These are phyloP conservation scores for Hippopotamyrus pictus DNA, from an alignment of 2,797 vertebrate genomes.

Conservation along the genomic window DNA sequence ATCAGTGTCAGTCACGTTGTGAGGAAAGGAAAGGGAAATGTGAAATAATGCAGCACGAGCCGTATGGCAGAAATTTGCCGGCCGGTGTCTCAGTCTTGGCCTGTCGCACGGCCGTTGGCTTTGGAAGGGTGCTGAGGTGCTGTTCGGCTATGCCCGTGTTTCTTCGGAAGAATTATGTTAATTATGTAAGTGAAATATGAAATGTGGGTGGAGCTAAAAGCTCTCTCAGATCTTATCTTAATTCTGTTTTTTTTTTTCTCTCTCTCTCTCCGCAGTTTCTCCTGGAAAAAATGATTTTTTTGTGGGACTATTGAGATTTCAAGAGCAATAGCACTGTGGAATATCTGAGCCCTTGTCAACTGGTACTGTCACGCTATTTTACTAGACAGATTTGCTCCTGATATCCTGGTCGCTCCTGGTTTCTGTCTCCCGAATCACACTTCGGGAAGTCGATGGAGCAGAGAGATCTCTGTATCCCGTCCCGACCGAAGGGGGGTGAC, in stretches of 20 bases:
- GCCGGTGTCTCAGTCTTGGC: background rate
- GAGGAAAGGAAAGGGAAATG: background rate
- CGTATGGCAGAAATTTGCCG: background rate
- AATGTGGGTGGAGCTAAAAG: background rate
- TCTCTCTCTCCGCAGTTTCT: constrained; percentile 55
- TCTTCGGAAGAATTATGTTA: background rate
- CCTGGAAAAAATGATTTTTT: constrained; percentile 61
- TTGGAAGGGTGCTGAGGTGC: too few species aligned
- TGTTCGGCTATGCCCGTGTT: background rate
- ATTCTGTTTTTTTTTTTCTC: constrained; percentile 24
- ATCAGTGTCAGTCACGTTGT: background rate
- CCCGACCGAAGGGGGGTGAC: constrained; percentile 78
- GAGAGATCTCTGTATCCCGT: constrained; percentile 77
- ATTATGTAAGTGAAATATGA: background rate
- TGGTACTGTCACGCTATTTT: constrained; percentile 23
- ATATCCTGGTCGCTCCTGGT: constrained; percentile 26
- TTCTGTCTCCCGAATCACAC: constrained; percentile 26
- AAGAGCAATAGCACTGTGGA: constrained; percentile 35
- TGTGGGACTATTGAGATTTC: constrained; percentile 49
- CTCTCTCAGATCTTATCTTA: background rate
- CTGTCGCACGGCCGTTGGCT: background rate
- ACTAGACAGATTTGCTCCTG: constrained; percentile 21
- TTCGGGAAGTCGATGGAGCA: constrained; percentile 80
- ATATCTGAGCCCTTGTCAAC: constrained; percentile 29
- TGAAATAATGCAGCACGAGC: background rate